A percentile compares a stretch with the other conserved stretches of the same genome.
These are phyloP conservation scores for Gonioctena quinquepunctata DNA, from an alignment of 1,140 invertebrate species.

Conservation along the genomic window DNA sequence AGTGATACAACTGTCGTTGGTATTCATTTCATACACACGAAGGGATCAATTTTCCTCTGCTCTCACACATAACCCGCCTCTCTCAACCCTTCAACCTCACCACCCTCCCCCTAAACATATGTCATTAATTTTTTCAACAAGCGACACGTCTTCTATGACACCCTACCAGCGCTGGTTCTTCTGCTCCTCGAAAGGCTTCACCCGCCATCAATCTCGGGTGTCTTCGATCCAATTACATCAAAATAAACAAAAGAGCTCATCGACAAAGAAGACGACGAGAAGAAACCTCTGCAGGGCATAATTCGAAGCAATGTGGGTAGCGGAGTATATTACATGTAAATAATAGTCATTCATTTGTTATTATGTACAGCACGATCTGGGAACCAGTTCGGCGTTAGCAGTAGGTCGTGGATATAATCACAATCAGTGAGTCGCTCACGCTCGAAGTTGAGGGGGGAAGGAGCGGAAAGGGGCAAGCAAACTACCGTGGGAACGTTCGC, in stretches of 20 bases:
- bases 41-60: too few species aligned
- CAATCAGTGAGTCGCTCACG: slow-evolving; percentile 35
- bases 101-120: background rate
- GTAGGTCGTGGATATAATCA: slow-evolving; percentile 29
- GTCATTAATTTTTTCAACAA: background rate
- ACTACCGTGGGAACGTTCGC: slow-evolving; percentile 40
- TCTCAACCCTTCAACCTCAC: background rate
- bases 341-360: slow-evolving; percentile 37
- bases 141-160: background rate
- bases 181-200: background rate
- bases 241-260: background rate
- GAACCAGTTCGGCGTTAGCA: slow-evolving; percentile 25
- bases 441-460: slow-evolving; percentile 1
- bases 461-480: slow-evolving; percentile 16
- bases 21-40: too few species aligned
- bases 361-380: slow-evolving; percentile 35
- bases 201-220: background rate
- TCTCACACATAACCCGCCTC: too few species aligned
- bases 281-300: background rate
- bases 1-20: too few species aligned
- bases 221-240: background rate
- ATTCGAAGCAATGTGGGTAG: slow-evolving; percentile 23
- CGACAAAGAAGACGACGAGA: background rate
- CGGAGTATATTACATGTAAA: slow-evolving; percentile 32
- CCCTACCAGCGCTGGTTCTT: background rate